Evolutionary conservation across 2,888 invertebrate species (phyloP).

Genomic region (Morpho achilles): DNA sequence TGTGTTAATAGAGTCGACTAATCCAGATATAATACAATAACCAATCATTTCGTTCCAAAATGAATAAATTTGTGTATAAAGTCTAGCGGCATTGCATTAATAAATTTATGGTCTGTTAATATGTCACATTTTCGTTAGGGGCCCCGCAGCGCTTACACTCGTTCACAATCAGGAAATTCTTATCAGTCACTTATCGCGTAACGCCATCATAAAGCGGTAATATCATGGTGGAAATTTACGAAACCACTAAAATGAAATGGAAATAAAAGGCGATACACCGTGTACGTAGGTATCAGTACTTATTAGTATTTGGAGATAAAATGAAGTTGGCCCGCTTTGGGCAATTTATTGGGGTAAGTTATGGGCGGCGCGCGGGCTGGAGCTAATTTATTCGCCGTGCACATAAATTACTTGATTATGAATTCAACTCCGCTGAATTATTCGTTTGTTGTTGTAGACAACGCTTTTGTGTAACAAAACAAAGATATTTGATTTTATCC

Average conservation of each 20-base stretch:
- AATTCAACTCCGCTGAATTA: constrained; percentile 76
- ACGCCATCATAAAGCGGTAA: constrained; percentile 66
- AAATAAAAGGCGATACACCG: constrained; percentile 53
- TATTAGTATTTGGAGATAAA: constrained; percentile 79
- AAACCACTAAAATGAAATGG: constrained; percentile 51
- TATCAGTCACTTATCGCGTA: constrained; percentile 60
- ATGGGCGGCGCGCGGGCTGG: constrained; percentile 75
- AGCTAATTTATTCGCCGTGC: constrained; percentile 79
- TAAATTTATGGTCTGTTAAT: constrained; percentile 27
- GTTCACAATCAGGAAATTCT: constrained; percentile 31
- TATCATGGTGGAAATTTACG: constrained; percentile 56
- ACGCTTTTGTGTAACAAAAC: constrained; percentile 69
- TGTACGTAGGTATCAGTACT: constrained; percentile 66
- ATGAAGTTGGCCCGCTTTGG: constrained; percentile 77
- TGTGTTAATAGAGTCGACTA: constrained; percentile 2
- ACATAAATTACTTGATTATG: constrained; percentile 80
- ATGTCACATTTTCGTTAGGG: constrained; percentile 44
- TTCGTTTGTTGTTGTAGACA: constrained; percentile 74
- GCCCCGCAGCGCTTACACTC: constrained; percentile 38
- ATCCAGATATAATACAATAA: constrained; percentile 10
- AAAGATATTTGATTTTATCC: constrained; percentile 65
- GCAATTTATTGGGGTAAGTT: constrained; percentile 79
- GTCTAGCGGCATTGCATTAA: constrained; percentile 7
- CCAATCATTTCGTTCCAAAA: constrained; percentile 17
- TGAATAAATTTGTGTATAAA: constrained; percentile 7